Conservation (phyloP, 1,140 invertebrate species). For the Pogonognathellus flavescens region DNA sequence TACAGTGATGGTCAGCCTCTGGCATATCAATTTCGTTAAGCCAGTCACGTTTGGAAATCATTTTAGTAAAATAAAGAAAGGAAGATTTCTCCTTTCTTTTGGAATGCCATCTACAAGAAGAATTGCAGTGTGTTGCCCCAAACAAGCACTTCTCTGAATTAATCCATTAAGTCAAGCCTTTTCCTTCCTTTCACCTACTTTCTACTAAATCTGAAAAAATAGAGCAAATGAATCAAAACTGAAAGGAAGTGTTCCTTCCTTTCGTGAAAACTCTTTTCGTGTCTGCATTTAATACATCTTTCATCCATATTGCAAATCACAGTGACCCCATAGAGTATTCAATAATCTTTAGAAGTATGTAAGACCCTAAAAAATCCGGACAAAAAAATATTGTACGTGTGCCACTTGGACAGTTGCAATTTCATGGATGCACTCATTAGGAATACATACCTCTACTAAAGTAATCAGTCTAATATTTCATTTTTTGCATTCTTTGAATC, state of each 20-base stretch:
- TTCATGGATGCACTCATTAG: too few species aligned
- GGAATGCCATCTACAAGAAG: not conserved
- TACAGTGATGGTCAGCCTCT: not conserved
- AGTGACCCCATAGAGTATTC: too few species aligned
- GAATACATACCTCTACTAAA: too few species aligned
- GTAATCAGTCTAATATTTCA: too few species aligned
- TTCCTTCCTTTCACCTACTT: constrained; percentile 50
- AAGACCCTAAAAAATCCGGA: too few species aligned
- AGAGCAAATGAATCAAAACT: constrained; percentile 42
- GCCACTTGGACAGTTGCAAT: too few species aligned
- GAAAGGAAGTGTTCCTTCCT: constrained; percentile 8
- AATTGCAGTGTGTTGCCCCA: not conserved
- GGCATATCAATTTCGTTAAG: too few species aligned
- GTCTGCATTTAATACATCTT: not conserved
- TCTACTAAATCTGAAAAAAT: constrained; percentile 12
- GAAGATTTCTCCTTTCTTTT: not conserved
- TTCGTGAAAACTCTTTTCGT: constrained; percentile 12
- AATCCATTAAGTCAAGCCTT: constrained; percentile 26
- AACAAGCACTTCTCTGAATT: constrained; percentile 33
- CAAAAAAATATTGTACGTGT: too few species aligned
- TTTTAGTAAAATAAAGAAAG: not conserved
- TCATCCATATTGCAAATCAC: too few species aligned
- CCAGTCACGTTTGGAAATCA: too few species aligned
- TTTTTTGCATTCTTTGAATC: too few species aligned
- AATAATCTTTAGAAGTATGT: too few species aligned